These are phyloP conservation scores for Hirtodrosophila trivittata DNA, from an alignment of 2,888 invertebrate genomes.

Conservation along the genomic window DNA sequence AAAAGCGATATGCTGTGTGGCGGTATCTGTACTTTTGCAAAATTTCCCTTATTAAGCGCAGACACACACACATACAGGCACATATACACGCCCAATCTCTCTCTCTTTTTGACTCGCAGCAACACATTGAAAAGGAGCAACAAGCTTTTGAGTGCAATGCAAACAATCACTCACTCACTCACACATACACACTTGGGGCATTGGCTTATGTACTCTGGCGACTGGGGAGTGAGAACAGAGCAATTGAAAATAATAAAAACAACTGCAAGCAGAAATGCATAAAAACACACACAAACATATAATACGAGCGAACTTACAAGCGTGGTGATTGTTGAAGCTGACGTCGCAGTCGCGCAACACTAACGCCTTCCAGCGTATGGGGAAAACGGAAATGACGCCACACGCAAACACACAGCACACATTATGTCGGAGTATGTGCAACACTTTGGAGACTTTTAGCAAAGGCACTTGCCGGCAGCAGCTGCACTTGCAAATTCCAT, in stretches of 20 bases:
- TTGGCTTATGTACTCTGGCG: slow-evolving; percentile 38
- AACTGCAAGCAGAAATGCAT: slow-evolving; percentile 29
- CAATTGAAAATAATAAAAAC: slow-evolving; percentile 22
- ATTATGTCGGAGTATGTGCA: slow-evolving; percentile 50
- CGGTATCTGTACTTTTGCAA: slow-evolving; percentile 75
- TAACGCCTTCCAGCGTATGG: slow-evolving; percentile 59
- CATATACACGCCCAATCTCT: slow-evolving; percentile 8
- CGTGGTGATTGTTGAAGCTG: slow-evolving; percentile 29
- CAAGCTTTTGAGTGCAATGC: slow-evolving; percentile 76
- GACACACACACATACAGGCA: slow-evolving; percentile 9
- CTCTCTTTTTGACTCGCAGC: slow-evolving; percentile 27
- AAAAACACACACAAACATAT: slow-evolving; percentile 1
- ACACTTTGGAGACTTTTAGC: slow-evolving; percentile 72
- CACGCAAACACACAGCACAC: slow-evolving; percentile 31
- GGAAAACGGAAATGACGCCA: slow-evolving; percentile 78
- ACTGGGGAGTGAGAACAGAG: slow-evolving; percentile 11
- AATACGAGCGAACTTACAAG: slow-evolving; percentile 28
- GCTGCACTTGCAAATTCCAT: slow-evolving; percentile 35
- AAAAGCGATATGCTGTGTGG: slow-evolving; percentile 65
- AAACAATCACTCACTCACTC: slow-evolving; percentile 40
- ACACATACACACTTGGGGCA: slow-evolving; percentile 24
- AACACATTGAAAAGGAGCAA: slow-evolving; percentile 51
- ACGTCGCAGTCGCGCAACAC: slow-evolving; percentile 14
- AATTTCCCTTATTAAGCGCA: slow-evolving; percentile 45
- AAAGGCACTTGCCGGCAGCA: slow-evolving; percentile 57